Evolutionary conservation across 2,888 invertebrate genomes (phyloP), one percentile per base, ranked within the genome.

Genomic region (Pristionchus exspectatus): DNA sequence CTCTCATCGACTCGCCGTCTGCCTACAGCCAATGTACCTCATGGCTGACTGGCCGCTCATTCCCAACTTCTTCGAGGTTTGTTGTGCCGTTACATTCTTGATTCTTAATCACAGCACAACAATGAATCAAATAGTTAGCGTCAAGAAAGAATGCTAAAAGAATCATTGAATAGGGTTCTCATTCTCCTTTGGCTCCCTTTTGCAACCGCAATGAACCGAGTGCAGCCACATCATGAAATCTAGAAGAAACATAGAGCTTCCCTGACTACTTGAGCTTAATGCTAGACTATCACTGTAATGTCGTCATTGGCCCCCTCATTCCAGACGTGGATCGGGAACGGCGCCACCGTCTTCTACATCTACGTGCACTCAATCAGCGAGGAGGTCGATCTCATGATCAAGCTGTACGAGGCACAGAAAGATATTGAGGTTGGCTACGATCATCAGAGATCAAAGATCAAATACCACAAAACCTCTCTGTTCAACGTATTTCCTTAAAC

Each of bases 1-100:
- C 14, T 14, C 50, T 5, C 89, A 89, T 81, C 24, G 54, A 63
- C 90, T 90, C 38, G 74, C 90, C 38, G 90, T 90, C 27, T 90
- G 90, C 44, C 83, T 90, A n/a, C 90, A 90, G 74, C 90, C 90
- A 2, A 74, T 88, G 33, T 90, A 84, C 33, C 84, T 90, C 0
- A 88, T 87, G 77, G 90, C 90, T 16, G 90, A 90, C 56, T 90
- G 90, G 90, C 66, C 84, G 59, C 88, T 87, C 72, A 56, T 90
- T 50, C 84, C 88, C 38, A 88, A 88, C 56, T 90, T 90, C 74
- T 66, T 90, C 74, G 90, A 90, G 81, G 77, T 90, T 5, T 1
- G 1, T 30, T 56, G n/a, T n/a, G n/a, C n/a, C n/a, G n/a, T n/a
- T n/a, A n/a, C n/a, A n/a, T n/a, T n/a, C n/a, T n/a, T n/a, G n/a